These are phyloP conservation scores for Eulemur rufifrons DNA, from an alignment of 2,113 vertebrate genomes.

Conservation along the genomic window DNA sequence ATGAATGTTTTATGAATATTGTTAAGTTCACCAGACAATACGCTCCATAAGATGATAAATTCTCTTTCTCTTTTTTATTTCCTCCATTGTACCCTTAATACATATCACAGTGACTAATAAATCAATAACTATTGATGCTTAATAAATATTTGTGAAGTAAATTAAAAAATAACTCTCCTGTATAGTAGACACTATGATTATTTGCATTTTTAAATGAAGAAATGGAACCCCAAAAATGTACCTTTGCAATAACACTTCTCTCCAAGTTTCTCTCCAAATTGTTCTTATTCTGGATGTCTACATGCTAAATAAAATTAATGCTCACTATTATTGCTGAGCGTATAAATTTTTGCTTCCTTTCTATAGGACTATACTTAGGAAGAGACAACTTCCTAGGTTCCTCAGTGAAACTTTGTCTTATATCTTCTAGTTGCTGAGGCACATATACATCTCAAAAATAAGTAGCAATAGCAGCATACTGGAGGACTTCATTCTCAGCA, in stretches of 20 bases:
- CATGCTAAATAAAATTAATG: background rate
- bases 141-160: background rate
- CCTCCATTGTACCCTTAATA: background rate
- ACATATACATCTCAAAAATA: background rate
- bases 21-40: background rate
- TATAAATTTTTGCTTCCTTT: background rate
- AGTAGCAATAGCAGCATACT: background rate
- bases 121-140: background rate
- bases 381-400: background rate
- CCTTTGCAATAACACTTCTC: background rate
- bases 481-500: background rate
- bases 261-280: background rate
- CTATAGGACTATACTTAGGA: background rate
- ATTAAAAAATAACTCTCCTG: background rate
- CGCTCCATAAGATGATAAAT: background rate
- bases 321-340: background rate
- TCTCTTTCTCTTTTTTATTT: background rate
- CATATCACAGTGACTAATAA: background rate
- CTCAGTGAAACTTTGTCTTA: background rate
- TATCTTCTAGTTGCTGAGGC: background rate
- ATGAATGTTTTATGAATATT: background rate
- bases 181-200: background rate
- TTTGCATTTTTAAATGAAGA: background rate
- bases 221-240: background rate
- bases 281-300: background rate